Percentiles rank a stretch among this genome's conserved stretches.
Evolutionary conservation across 1,140 invertebrate species (phyloP).

Genomic region (Frieseomelitta varia): DNA sequence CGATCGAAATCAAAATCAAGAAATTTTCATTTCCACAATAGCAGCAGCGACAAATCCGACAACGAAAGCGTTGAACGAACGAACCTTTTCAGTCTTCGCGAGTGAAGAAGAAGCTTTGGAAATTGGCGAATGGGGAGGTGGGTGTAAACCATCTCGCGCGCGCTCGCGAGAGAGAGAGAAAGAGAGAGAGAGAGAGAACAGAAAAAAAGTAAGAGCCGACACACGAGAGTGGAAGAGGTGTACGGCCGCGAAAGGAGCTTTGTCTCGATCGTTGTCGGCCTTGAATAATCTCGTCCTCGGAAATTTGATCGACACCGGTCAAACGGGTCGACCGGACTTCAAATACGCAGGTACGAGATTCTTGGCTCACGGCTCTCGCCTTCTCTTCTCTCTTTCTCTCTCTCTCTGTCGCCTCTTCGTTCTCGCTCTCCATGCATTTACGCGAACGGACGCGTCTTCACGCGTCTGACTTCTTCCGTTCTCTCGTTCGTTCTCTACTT

Average conservation of each 20-base stretch:
- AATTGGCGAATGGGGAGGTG: neutral
- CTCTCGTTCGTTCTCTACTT: conserved; percentile 2
- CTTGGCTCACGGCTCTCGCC: conserved; percentile 18
- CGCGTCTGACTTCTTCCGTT: conserved; percentile 3
- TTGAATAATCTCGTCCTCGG: conserved; percentile 75
- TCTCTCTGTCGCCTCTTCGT: neutral
- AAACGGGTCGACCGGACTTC: conserved; percentile 76
- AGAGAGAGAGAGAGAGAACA: neutral
- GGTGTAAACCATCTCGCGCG: neutral
- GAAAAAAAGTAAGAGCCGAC: conserved; percentile 18
- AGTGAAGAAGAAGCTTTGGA: conserved; percentile 12
- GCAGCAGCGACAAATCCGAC: too few species aligned
- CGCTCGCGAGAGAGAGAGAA: conserved; percentile 11
- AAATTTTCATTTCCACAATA: too few species aligned
- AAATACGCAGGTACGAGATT: conserved; percentile 58
- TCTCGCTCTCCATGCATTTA: neutral
- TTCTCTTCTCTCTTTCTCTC: neutral
- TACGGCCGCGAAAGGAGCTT: conserved; percentile 67
- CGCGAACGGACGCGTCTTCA: conserved; percentile 21
- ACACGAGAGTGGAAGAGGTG: conserved; percentile 13
- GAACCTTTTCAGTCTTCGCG: neutral
- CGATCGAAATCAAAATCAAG: too few species aligned
- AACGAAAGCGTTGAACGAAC: too few species aligned
- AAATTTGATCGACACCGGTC: conserved; percentile 82
- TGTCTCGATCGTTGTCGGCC: conserved; percentile 74